Evolutionary conservation across 1,140 invertebrate species (phyloP), one percentile per base, ranked within the genome.

Genomic region (Macrocentrus cingulum): DNA sequence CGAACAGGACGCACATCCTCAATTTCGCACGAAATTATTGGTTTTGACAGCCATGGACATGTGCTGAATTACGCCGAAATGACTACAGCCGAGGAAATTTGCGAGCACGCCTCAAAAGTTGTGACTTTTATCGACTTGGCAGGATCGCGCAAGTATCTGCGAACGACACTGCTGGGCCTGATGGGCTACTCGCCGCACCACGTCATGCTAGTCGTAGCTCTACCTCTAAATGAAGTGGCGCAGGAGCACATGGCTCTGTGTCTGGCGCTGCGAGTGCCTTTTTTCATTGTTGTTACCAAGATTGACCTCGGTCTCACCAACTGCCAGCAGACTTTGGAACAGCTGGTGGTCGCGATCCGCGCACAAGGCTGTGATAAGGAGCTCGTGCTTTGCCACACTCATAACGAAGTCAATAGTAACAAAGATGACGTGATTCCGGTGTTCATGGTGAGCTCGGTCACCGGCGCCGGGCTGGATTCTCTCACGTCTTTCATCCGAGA

Each of bases 91-190:
- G 96, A 98, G 77, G 92, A 98, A 68, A 98, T 99, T 44, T 94
- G 91, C 64, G 92, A 95, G 65, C 82, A 87, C 53, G 93, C 92
- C 1, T 88, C 90, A 4, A 97, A 96, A 80, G 79, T 98, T 32
- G 90, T 99, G 0, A 96, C 94, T 1, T 93, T 99, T 67, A 89
- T 99, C 68, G 97, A 99, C 82, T 81, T 99, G 60, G 96, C 96
- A 4, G 97, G 97, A 0, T 95, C 99, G 81, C 88, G 90, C 60
- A 98, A 98, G 74, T 99, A 99, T 75, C 83, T 98, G 64, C 86
- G 91, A 65, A 99, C 97, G 56, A 99, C 97, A 6, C 87, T 98
- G 25, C 90, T 96, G 70, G 96, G 96, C 0, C 78, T 99, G 1
- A 94, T 91, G 7, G 78, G 77, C 74, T 96, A 98, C 81, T 91